Evolutionary conservation across 2,797 vertebrate genomes (phyloP).

Genomic region (Heteromormyrus szaboi): DNA sequence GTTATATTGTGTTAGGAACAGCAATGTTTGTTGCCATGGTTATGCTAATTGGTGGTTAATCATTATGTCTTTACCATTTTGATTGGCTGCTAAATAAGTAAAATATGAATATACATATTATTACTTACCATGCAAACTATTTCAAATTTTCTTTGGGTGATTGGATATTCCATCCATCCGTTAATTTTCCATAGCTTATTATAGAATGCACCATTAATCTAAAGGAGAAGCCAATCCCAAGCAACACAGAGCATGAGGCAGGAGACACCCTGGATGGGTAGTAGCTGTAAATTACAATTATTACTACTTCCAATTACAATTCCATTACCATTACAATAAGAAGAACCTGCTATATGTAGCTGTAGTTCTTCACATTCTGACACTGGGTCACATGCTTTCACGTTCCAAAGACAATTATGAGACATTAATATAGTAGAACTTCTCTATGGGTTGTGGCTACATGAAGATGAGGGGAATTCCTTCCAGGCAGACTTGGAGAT

Average conservation of each 20-base stretch:
- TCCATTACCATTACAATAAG: background rate
- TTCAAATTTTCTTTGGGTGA: background rate
- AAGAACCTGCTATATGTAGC: background rate
- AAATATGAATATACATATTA: background rate
- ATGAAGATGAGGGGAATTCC: background rate
- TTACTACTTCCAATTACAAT: background rate
- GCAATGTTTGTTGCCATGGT: background rate
- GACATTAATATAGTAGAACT: background rate
- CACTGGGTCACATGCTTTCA: background rate
- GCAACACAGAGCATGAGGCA: background rate
- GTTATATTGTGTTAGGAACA: background rate
- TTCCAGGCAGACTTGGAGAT: background rate
- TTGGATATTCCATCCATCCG: background rate
- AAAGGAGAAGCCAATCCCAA: background rate
- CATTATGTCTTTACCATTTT: background rate
- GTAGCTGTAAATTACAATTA: background rate
- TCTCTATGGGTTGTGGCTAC: background rate
- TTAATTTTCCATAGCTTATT: background rate
- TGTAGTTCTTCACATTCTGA: background rate
- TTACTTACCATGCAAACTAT: background rate
- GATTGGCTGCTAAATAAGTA: background rate
- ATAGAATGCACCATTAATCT: background rate
- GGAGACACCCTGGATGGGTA: background rate
- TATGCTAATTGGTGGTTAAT: background rate
- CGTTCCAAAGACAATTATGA: background rate